These are phyloP conservation scores for Camelus bactrianus DNA, from an alignment of 2,113 vertebrate species.

Conservation along the genomic window DNA sequence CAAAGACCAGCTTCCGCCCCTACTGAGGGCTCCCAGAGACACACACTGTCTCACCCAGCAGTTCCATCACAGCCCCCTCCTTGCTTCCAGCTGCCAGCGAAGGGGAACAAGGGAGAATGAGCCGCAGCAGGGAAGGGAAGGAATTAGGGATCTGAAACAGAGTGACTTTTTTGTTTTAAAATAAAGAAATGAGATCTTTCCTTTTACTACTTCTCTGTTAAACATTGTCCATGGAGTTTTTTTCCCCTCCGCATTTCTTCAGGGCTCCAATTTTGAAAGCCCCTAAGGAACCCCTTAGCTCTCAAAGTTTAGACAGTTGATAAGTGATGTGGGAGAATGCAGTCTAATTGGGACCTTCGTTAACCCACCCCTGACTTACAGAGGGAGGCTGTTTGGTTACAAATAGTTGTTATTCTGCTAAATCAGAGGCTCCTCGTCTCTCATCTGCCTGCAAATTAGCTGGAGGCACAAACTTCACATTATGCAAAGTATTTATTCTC, in stretches of 20 bases:
- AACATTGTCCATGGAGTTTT: background rate
- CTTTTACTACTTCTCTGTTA: slow-evolving; percentile 15
- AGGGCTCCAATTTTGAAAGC: background rate
- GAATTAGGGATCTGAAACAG: background rate
- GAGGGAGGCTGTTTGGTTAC: slow-evolving; percentile 15
- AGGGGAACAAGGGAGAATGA: slow-evolving; percentile 1
- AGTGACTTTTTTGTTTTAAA: background rate
- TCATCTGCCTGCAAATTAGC: slow-evolving; percentile 61
- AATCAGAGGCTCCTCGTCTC: slow-evolving; percentile 7
- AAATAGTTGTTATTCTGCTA: slow-evolving; percentile 20
- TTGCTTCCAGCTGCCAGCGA: background rate
- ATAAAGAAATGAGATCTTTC: slow-evolving; percentile 15
- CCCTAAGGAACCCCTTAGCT: background rate
- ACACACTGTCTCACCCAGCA: rapidly evolving
- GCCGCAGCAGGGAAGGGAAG: background rate
- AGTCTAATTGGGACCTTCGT: background rate
- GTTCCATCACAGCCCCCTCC: background rate
- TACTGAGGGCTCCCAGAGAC: background rate
- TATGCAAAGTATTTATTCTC: slow-evolving; percentile 73
- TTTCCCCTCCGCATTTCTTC: background rate
- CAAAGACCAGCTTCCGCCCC: background rate
- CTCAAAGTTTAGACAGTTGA: background rate
- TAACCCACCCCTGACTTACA: background rate
- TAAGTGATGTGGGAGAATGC: background rate
- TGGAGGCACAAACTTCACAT: slow-evolving; percentile 56